Evolutionary conservation across 2,797 vertebrate genomes (phyloP).

Genomic region (Pelodytes ibericus): DNA sequence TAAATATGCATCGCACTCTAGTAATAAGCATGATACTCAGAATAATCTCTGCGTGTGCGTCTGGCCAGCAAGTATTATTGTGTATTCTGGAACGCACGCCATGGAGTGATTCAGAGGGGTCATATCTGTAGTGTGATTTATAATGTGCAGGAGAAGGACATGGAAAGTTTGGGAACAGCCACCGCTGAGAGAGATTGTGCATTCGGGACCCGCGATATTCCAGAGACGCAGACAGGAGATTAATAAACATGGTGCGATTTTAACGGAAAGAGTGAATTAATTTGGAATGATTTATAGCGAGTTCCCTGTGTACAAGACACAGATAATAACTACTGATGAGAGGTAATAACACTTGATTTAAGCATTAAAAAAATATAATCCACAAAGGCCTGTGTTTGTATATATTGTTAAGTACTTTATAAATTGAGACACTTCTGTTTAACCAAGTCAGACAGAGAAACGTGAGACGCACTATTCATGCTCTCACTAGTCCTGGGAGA

Average conservation of each 20-base stretch:
- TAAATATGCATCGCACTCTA: slow-evolving; percentile 10
- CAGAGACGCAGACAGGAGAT: slow-evolving; percentile 17
- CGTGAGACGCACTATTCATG: slow-evolving; percentile 38
- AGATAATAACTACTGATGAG: slow-evolving; percentile 32
- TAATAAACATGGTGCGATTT: slow-evolving; percentile 8
- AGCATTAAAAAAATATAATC: slow-evolving; percentile 11
- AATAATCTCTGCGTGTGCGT: neutral
- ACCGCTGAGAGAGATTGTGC: too few relatives aligned
- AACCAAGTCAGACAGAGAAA: slow-evolving; percentile 16
- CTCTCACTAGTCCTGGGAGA: neutral
- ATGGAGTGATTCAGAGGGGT: neutral
- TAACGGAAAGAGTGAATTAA: slow-evolving; percentile 39
- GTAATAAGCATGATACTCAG: too few relatives aligned
- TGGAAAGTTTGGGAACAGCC: neutral
- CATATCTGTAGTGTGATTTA: slow-evolving; percentile 12
- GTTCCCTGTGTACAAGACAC: neutral
- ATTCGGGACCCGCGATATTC: slow-evolving; percentile 24
- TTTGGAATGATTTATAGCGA: slow-evolving; percentile 40
- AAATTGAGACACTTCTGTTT: slow-evolving; percentile 35
- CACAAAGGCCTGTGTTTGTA: slow-evolving; percentile 25
- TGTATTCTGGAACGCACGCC: neutral
- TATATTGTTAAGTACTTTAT: slow-evolving; percentile 40
- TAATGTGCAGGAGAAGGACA: neutral
- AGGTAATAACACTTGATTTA: neutral
- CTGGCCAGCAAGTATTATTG: neutral